Base-by-base conservation (phyloP, 2,113 vertebrate species). In the Oncorhynchus clarkii region DNA sequence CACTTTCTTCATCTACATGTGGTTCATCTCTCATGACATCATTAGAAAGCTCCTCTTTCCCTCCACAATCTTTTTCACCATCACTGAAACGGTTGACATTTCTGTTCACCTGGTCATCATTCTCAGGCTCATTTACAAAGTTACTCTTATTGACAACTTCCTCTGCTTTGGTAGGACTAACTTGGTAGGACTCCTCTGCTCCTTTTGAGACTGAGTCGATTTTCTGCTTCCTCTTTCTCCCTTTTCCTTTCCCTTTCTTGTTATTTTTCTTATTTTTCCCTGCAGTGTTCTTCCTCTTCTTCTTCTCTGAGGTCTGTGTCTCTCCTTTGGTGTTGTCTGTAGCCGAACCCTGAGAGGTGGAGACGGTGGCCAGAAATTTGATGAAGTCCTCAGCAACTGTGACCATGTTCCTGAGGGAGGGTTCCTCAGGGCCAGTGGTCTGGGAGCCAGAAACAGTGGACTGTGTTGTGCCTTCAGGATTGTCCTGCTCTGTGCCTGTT, bases 301-400 rank as follows among this genome's bases (percentile, higher is more conserved):
- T 94, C 80, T 82, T 90, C 76, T 89, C 87, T 1, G 89, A 86
- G 60, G 76, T 78, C 29, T 88, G 83, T 0, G 85, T 75, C 24
- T 93, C 89, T 1, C 75, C 83, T 79, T 86, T 89, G 6, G 72
- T 82, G 0, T 86, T 60, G 65, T 92, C 88, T 0, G 84, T 1
- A 3, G 78, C 73, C 16, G 91, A 89, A 78, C 90, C 87, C 34
- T 92, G 93, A 2, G 92, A 93, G 9, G 90, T 91, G 82, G 93
- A 94, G 51, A 94, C 92, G 0, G 93, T 94, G 20, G 93, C 92
- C 0, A 95, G 93, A 70, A 94, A 92, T 84, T 94, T 94, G 81
- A 94, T 91, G 80, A 95, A 92, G 83, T 95, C 94, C 81, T 94
- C 93, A 0, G 93, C 93, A 0, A 88, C 83, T 0, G 73, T 88